A percentile compares a stretch with the other conserved stretches of the same genome.
Evolutionary conservation across 2,888 invertebrate genomes (phyloP).

Genomic region (Cephus nigrinus): DNA sequence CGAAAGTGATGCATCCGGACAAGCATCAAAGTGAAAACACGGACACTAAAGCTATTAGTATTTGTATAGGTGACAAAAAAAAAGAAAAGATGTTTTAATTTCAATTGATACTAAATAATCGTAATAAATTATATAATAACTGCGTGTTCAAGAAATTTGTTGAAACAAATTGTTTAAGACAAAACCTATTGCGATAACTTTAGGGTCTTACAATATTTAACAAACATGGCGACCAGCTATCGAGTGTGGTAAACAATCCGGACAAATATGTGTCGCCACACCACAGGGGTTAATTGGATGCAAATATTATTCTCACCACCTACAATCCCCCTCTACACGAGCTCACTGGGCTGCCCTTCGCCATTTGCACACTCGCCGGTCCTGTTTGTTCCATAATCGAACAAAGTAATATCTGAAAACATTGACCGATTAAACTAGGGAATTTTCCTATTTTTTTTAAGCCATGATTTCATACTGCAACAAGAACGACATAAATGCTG

Average conservation of each 20-base stretch:
- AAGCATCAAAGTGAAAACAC: background rate
- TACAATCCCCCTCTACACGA: background rate
- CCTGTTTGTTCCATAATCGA: background rate
- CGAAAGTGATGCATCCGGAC: background rate
- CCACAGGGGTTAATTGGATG: slow-evolving; percentile 32
- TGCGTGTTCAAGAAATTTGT: background rate
- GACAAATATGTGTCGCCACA: slow-evolving; percentile 9
- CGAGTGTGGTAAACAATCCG: slow-evolving; percentile 18
- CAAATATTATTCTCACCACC: slow-evolving; percentile 34
- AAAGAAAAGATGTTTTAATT: no score
- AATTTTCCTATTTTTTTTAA: background rate
- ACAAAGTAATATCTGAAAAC: slow-evolving; percentile 19
- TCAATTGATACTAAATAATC: no score
- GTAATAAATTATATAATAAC: no score
- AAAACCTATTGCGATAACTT: background rate
- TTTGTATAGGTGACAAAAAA: no score
- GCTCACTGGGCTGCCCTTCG: background rate
- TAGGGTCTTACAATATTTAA: background rate
- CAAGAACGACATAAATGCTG: background rate
- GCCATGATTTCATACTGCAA: background rate
- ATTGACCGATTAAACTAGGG: slow-evolving; percentile 21
- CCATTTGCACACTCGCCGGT: background rate
- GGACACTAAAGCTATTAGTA: background rate
- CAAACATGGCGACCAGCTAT: slow-evolving; percentile 10
- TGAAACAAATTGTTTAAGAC: background rate